These are phyloP conservation scores for Drosophila atripex DNA, from an alignment of 2,888 invertebrate genomes.

Conservation along the genomic window DNA sequence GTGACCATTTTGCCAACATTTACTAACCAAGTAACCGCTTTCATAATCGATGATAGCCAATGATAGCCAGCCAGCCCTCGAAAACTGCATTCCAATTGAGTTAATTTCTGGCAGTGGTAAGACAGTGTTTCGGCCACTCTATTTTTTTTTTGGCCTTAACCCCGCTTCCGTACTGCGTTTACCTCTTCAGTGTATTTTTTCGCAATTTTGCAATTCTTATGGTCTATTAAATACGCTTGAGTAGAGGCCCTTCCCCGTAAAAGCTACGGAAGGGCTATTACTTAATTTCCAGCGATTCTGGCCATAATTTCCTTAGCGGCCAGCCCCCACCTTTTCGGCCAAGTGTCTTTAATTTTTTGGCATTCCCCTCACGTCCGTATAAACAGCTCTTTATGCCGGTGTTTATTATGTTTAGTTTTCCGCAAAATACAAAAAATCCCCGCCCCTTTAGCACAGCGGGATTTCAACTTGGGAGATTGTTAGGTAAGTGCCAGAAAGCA, in stretches of 20 bases:
- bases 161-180: slow-evolving; percentile 44
- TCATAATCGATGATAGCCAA: slow-evolving; percentile 24
- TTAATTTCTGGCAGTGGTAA: slow-evolving; percentile 45
- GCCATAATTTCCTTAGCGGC: neutral
- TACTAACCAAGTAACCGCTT: slow-evolving; percentile 22
- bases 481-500: slow-evolving; percentile 60
- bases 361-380: slow-evolving; percentile 60
- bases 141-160: slow-evolving; percentile 56
- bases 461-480: slow-evolving; percentile 28
- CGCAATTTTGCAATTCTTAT: neutral
- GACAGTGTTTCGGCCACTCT: neutral
- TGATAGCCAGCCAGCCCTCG: slow-evolving; percentile 25
- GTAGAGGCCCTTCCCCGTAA: neutral
- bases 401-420: slow-evolving; percentile 66
- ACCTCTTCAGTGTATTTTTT: neutral
- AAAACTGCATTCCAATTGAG: slow-evolving; percentile 45
- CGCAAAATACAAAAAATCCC: slow-evolving; percentile 1
- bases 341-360: neutral
- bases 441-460: neutral
- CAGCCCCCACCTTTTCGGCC: neutral
- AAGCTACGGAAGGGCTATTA: neutral
- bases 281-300: neutral
- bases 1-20: slow-evolving; percentile 21
- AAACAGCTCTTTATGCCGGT: slow-evolving; percentile 67
- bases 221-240: neutral